Percentiles rank a stretch among this genome's conserved stretches.
These are phyloP conservation scores for Lottia scabra DNA, from an alignment of 2,888 invertebrate species.

Conservation along the genomic window DNA sequence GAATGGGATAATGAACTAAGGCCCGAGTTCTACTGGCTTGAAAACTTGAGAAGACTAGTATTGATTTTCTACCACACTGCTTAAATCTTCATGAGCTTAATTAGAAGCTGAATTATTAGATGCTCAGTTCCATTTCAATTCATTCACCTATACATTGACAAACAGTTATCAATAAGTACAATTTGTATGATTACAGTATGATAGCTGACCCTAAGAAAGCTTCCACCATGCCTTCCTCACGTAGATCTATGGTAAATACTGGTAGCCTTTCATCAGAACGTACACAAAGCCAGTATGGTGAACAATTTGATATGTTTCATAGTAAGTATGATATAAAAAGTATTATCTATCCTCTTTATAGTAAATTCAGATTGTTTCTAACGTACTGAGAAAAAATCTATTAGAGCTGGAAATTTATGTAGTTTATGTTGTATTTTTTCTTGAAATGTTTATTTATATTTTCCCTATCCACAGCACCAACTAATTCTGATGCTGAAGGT, in stretches of 20 bases:
- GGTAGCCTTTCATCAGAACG: slow-evolving; percentile 44
- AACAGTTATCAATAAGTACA: too few relatives aligned
- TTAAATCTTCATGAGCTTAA: neutral
- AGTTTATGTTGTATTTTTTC: too few relatives aligned
- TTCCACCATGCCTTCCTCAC: slow-evolving; percentile 43
- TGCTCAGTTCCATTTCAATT: too few relatives aligned
- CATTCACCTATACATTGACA: too few relatives aligned
- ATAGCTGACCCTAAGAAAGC: slow-evolving; percentile 56
- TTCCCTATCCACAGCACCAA: slow-evolving; percentile 45
- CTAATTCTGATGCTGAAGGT: slow-evolving; percentile 64
- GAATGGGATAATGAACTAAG: too few relatives aligned
- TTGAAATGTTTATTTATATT: neutral
- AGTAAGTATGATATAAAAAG: slow-evolving; percentile 28
- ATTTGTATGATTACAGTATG: slow-evolving; percentile 44
- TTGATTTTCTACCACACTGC: too few relatives aligned
- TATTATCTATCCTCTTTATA: too few relatives aligned
- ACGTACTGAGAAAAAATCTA: too few relatives aligned
- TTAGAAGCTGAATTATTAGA: slow-evolving; percentile 6
- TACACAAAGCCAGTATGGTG: slow-evolving; percentile 57
- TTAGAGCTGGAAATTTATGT: too few relatives aligned
- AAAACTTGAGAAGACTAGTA: too few relatives aligned
- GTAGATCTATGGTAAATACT: slow-evolving; percentile 26
- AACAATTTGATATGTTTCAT: slow-evolving; percentile 35
- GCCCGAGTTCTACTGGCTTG: too few relatives aligned
- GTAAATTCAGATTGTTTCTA: too few relatives aligned